Base-by-base conservation (phyloP, 2,797 vertebrate genomes). In the Jordanella pulchra region DNA sequence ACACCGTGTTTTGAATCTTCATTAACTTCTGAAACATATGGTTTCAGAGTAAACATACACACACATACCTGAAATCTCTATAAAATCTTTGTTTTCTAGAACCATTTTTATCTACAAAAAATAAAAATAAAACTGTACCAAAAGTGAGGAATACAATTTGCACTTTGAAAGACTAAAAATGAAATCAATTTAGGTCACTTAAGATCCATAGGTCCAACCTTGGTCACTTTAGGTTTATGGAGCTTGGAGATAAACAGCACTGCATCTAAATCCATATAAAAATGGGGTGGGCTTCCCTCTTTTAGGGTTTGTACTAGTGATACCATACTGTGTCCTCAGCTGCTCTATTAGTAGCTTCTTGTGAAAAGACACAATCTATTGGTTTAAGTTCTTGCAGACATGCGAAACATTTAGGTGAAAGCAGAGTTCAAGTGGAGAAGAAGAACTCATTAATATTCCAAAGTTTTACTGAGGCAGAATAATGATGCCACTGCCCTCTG, bases 401-500 rank as follows among this genome's bases (percentile, higher is more conserved):
- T 67, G 55, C 2, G 27, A 58, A 17, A 30, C 50, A 25, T 67
- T 54, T 79, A 42, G 53, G 68, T 51, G 28, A 68, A 53, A 65
- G 58, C 27, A 74, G 45, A 73, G 73, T 67, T 69, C 9, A 10
- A 66, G 45, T 11, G 58, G 35, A 47, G 28, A 30, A 67, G 69
- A n/a, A 76, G 55, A 77, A 55, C 76, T 67, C 81, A 83, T 87
- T 67, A 66, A 79, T 81, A 78, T 81, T 85, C 35, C 69, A 17
- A 67, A 66, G 75, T 68, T 77, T 60, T 66, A 82, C 28, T 76
- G 70, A 65, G 63, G 61, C 77, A 83, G 67, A 86, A 81, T 81
- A 84, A 88, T 82, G 68, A 83, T 72, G 48, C 70, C 39, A 68
- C 77, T 66, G 71, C 88, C 67, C 81, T 80, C 71, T 81, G 73